Evolutionary conservation across 2,888 invertebrate species (phyloP), one percentile per base, ranked within the genome.

Genomic region (Luperina nickerlii): DNA sequence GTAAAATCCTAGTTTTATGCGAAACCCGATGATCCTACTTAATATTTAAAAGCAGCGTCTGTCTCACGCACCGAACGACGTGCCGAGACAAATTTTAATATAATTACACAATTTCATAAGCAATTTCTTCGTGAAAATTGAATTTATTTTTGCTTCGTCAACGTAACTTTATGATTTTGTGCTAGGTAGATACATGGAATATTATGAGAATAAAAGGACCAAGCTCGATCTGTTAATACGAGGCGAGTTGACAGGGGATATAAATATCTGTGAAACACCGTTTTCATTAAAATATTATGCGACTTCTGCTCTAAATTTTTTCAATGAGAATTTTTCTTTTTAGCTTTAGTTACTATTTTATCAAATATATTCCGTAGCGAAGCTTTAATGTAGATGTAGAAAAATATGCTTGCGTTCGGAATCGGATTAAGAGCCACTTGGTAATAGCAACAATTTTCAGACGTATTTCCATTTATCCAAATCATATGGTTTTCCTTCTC

Each of bases 101-200:
- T 87, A 89, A 89, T 89, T 88, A 89, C 83, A 83, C 79, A 82
- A 89, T 89, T 89, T 86, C 86, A 85, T 79, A 80, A 89, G 82
- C 87, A 88, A 89, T 89, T 88, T 88, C 79, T 81, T 79, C 73
- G 66, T 76, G 79, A 83, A 89, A 88, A 88, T 89, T 85, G 71
- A 81, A 87, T 89, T 89, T 88, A 88, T 85, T 88, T 88, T 85
- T 83, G 90, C 90, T 88, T 83, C 83, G 81, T 87, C 76, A 78
- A 77, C 83, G 74, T 82, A 79, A 85, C 74, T 83, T 89, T 75
- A 86, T 80, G 82, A 88, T 79, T 79, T 78, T 74, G 72, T 66
- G 74, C 78, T 74, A 48, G 4, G 68, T 45, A 71, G 11, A 20
- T 20, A 71, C 74, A 60, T 65, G 42, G 32, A n/a, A 66, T 80